phyloP scores from a whole-genome alignment of 2,797 vertebrate genomes.

The Pangasius djambal region DNA sequence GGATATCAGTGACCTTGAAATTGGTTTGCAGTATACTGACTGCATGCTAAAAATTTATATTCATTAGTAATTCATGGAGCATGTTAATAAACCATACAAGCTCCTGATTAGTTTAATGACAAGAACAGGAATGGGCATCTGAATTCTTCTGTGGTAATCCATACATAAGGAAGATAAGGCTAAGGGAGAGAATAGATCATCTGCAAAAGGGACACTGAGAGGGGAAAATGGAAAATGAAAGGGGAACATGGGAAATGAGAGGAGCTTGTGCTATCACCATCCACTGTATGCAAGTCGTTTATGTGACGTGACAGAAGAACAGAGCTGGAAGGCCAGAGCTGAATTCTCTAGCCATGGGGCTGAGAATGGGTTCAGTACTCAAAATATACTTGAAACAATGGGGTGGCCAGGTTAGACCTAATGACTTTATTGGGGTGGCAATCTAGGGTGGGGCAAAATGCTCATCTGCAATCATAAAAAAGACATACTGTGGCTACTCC shows the following conservation, averaged over 20 bases:
- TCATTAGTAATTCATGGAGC: neutral
- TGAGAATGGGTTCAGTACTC: constrained; percentile 44
- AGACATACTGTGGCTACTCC: neutral
- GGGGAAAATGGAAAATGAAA: no score
- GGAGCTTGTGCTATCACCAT: constrained; percentile 70
- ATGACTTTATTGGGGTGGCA: neutral
- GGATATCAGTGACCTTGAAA: constrained; percentile 5
- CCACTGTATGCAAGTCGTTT: constrained; percentile 72
- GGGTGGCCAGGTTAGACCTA: neutral
- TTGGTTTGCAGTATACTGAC: neutral
- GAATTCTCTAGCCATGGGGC: constrained; percentile 76
- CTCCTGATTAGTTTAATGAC: neutral
- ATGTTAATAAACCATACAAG: constrained; percentile 4
- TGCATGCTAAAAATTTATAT: neutral
- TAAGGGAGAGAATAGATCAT: neutral
- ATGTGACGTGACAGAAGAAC: constrained; percentile 81
- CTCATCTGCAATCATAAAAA: neutral
- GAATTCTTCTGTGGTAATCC: neutral
- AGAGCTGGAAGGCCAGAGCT: constrained; percentile 73
- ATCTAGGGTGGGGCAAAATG: neutral
- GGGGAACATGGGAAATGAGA: constrained; percentile 66
- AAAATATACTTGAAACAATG: no score
- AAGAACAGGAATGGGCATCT: neutral
- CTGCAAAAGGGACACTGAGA: neutral
- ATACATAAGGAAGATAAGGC: neutral